Evolutionary conservation across 2,797 vertebrate genomes (phyloP), one percentile per base, ranked within the genome.

Genomic region (Pristis pectinata): DNA sequence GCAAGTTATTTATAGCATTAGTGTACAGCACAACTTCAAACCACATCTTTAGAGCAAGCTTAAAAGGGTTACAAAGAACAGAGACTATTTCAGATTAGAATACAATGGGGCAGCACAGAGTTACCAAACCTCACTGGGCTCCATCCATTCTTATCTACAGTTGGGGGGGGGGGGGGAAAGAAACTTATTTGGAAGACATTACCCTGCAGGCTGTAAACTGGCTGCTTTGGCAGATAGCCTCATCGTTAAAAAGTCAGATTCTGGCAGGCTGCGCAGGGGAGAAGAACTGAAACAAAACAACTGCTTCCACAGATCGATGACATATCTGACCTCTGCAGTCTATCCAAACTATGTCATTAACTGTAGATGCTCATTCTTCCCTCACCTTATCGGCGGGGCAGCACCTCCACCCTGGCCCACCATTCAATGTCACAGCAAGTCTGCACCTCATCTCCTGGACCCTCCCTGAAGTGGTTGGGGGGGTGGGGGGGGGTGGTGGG

Each of bases 131-230:
- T 34, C 44, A 6, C 70, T 70, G 44, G 44, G 44, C 70, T 72
- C 24, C 92, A 49, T 41, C 27, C 24, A 72, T 15, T 49, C 27
- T 53, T 53, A 74, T 49, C 37, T 64, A 17, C 37, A 74, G 41
- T 17, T 74, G 44, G 44, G 49, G 70, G 22, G 89, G 30, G 85
- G 85, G 59, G 13, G 85, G n/a, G 2, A 30, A 19, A 76, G n/a
- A 74, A 44, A 93, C 6, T 64, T 24, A 53, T 34, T 93, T 93
- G 64, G 49, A 94, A 76, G 92, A 94, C n/a, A 70, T 94, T 94
- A 27, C 41, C 9, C 92, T 76, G 91, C 41, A 30, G 67, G 41
- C 64, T 72, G 59, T 64, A 91, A 61, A 67, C 59, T 91, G 56
- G 41, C 70, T 94, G 22, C 27, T 44, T 30, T 76, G 92, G 70